These are phyloP conservation scores for Smithornis capensis DNA, from an alignment of 2,113 vertebrate genomes.

Conservation along the genomic window DNA sequence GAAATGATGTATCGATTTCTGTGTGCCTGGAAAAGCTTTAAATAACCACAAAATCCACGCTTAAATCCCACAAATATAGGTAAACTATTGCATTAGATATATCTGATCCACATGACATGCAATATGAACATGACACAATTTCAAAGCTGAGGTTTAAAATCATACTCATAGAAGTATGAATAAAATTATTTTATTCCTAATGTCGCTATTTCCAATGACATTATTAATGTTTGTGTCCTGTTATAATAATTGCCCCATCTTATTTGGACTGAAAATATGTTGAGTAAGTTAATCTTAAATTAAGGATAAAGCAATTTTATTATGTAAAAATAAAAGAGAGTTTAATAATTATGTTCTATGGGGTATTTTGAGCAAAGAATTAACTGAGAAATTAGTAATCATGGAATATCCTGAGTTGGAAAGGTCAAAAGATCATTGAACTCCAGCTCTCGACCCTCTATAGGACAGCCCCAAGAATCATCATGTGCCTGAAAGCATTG, in stretches of 20 bases:
- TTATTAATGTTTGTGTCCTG: background rate
- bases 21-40: background rate
- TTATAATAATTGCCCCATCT: background rate
- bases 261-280: background rate
- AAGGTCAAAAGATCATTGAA: background rate
- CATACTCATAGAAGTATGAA: background rate
- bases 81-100: background rate
- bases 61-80: background rate
- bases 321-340: background rate
- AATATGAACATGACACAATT: background rate
- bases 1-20: background rate
- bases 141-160: background rate
- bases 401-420: background rate
- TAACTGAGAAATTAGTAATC: background rate
- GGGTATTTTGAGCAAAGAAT: background rate
- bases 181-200: background rate
- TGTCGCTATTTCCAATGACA: background rate
- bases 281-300: background rate
- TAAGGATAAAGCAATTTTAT: background rate
- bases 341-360: background rate
- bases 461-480: background rate
- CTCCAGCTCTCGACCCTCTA: background rate
- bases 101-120: background rate
- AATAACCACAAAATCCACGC: background rate
- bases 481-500: background rate